A percentile compares a stretch with the other conserved stretches of the same genome.
Conservation (phyloP, 37 sponge, comb jelly and placozoan species). For the Ianthella basta region DNA sequence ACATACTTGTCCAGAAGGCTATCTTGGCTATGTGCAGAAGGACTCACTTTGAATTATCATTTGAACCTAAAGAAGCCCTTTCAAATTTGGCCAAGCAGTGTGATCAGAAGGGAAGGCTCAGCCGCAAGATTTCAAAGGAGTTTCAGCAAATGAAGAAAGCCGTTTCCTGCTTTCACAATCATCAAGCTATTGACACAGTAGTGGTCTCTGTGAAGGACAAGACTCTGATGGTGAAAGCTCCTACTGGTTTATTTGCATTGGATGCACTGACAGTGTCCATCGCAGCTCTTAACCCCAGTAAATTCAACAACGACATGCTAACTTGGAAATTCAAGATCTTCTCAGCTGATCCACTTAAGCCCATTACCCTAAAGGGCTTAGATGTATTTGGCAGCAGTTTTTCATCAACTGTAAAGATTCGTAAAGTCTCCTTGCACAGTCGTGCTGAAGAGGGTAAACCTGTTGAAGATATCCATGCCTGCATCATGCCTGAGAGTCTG, state of each 20-base stretch:
- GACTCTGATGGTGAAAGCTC: neutral
- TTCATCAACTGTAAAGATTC: neutral
- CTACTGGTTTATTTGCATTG: neutral
- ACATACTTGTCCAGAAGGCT: constrained; percentile 57
- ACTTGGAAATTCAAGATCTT: constrained; percentile 14
- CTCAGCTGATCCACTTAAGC: neutral
- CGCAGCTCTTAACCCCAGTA: neutral
- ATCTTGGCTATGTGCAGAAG: neutral
- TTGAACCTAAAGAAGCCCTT: neutral
- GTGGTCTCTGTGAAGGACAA: neutral
- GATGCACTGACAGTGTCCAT: neutral
- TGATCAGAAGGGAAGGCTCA: neutral
- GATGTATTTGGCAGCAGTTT: neutral
- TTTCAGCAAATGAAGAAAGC: constrained; percentile 42
- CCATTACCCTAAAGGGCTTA: neutral
- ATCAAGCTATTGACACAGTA: neutral
- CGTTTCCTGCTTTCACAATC: constrained; percentile 8
- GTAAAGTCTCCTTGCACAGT: neutral
- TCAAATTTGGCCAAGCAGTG: neutral
- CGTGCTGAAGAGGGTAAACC: too few species aligned
- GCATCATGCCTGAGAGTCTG: too few species aligned
- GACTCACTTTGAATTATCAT: too few species aligned
- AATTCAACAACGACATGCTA: neutral
- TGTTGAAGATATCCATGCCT: too few species aligned
- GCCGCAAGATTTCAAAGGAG: constrained; percentile 6